phyloP scores from a whole-genome alignment of 2,113 vertebrate genomes.

The Hyaena hyaena region DNA sequence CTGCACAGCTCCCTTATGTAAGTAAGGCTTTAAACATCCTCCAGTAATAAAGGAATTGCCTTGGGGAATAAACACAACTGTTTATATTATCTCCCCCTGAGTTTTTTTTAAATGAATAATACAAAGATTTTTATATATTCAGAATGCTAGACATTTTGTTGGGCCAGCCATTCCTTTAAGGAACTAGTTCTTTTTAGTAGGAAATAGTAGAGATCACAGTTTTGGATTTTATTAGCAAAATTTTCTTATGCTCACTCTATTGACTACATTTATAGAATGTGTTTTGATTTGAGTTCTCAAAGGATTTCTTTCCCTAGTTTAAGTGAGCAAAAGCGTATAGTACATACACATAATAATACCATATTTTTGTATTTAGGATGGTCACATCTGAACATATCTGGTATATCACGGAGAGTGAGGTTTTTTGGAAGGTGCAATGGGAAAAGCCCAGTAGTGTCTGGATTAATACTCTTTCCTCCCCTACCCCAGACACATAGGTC shows the following conservation, averaged over 20 bases:
- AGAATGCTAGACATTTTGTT: not conserved
- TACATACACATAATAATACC: not conserved
- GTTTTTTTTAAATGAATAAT: not conserved
- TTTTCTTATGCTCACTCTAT: not conserved
- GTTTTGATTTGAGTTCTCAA: slow-evolving; percentile 40
- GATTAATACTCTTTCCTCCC: not conserved
- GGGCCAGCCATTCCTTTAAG: not conserved
- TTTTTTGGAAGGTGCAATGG: not conserved
- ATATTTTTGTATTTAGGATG: not conserved
- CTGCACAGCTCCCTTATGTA: slow-evolving; percentile 89
- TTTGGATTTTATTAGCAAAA: not conserved
- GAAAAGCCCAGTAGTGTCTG: not conserved
- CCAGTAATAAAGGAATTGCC: not conserved
- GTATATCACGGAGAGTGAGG: not conserved
- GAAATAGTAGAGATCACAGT: not conserved
- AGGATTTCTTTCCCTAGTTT: not conserved
- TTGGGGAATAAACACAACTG: not conserved
- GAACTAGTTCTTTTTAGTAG: not conserved
- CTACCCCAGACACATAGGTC: no score
- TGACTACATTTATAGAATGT: not conserved
- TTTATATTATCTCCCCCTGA: not conserved
- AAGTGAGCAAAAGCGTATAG: not conserved
- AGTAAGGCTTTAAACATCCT: slow-evolving; percentile 63
- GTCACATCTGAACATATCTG: not conserved
- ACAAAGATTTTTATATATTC: not conserved